Conservation (phyloP, 2,888 invertebrate genomes). For the Hemithea aestivaria region DNA sequence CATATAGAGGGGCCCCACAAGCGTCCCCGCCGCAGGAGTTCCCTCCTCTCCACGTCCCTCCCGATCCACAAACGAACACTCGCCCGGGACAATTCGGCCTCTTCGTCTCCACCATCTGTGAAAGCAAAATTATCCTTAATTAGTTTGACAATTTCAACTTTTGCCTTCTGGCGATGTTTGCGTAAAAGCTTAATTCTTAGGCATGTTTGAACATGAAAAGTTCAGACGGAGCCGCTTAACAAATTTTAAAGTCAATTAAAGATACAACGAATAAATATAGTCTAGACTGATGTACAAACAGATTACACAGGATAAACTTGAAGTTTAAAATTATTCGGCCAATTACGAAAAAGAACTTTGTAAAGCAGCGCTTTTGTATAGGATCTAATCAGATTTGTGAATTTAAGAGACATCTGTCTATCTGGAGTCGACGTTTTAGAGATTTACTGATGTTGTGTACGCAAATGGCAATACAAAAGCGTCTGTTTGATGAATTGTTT, state of each 20-base stretch:
- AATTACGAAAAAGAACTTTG: conserved; percentile 17
- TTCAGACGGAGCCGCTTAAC: conserved; percentile 13
- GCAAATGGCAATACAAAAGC: conserved; percentile 6
- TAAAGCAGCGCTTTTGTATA: conserved; percentile 14
- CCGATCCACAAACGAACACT: conserved; percentile 83
- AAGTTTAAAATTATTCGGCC: conserved; percentile 27
- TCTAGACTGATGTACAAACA: conserved; percentile 28
- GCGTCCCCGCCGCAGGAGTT: conserved; percentile 62
- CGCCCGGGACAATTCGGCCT: conserved; percentile 79
- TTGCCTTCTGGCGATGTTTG: conserved; percentile 5
- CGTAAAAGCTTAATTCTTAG: conserved; percentile 6
- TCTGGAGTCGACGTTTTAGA: conserved; percentile 10
- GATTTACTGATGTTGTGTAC: not conserved
- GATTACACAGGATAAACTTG: conserved; percentile 24
- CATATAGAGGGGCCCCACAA: conserved; percentile 87
- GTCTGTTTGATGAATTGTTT: conserved; percentile 9
- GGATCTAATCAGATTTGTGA: conserved; percentile 15
- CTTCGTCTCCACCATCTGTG: conserved; percentile 86
- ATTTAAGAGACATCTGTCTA: conserved; percentile 16
- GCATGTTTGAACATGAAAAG: conserved; percentile 11
- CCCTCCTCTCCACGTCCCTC: conserved; percentile 79
- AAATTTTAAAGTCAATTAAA: conserved; percentile 35
- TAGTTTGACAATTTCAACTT: conserved; percentile 9
- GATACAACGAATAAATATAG: conserved; percentile 28
- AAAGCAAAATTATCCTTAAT: conserved; percentile 32